phyloP scores from a whole-genome alignment of 2,113 vertebrate species.

The Salminus brasiliensis region DNA sequence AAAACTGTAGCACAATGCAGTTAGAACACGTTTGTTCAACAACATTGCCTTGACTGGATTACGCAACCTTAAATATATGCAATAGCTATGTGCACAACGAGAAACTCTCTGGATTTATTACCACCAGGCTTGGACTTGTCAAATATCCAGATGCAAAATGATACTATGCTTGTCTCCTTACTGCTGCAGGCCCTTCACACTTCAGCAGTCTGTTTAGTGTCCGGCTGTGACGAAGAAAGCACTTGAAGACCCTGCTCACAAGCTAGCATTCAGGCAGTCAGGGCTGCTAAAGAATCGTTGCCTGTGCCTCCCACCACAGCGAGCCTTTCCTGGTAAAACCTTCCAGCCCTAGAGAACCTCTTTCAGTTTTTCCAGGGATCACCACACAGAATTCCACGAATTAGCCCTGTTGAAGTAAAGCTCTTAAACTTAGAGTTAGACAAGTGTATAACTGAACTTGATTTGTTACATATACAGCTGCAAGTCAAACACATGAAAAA shows the following conservation, averaged over 20 bases:
- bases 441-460: slow-evolving; percentile 13
- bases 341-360: background rate
- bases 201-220: background rate
- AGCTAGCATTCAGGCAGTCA: background rate
- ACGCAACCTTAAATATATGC: slow-evolving; percentile 1
- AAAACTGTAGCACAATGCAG: background rate
- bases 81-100: background rate
- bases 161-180: background rate
- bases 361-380: background rate
- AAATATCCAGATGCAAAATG: background rate
- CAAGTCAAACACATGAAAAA: background rate
- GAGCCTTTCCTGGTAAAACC: slow-evolving; percentile 20
- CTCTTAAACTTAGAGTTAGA: background rate
- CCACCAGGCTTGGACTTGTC: background rate
- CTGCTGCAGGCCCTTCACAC: background rate
- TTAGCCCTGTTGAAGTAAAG: background rate
- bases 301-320: background rate
- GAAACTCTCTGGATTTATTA: background rate
- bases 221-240: background rate
- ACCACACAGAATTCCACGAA: slow-evolving; percentile 21
- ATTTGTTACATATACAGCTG: slow-evolving; percentile 20
- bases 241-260: background rate
- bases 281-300: background rate
- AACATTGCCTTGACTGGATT: background rate
- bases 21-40: background rate